A percentile compares a stretch with the other conserved stretches of the same genome.
Evolutionary conservation across 2,113 vertebrate species (phyloP).

Genomic region (Ranitomeya imitator): DNA sequence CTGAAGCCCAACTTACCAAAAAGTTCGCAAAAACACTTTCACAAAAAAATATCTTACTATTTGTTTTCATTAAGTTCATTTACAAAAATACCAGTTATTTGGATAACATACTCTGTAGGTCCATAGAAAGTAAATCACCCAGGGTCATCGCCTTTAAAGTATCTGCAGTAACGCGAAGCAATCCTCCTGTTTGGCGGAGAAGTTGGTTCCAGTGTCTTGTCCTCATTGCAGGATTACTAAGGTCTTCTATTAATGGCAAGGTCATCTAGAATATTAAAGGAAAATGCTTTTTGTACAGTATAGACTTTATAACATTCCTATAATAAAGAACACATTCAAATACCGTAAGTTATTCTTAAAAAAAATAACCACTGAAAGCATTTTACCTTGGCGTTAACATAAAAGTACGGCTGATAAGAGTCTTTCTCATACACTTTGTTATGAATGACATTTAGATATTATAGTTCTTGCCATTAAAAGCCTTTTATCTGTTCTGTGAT

Average conservation of each 20-base stretch:
- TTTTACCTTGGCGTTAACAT: no score
- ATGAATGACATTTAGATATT: no score
- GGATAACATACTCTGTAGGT: constrained; percentile 35
- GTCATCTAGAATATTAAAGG: constrained; percentile 39
- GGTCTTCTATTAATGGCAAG: constrained; percentile 54
- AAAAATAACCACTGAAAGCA: no score
- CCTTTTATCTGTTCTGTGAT: no score
- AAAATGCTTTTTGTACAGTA: neutral
- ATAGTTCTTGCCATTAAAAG: no score
- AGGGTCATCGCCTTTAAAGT: constrained; percentile 45
- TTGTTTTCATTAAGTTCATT: no score
- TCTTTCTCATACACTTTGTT: no score
- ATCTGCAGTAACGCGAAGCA: constrained; percentile 44
- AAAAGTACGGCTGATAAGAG: no score
- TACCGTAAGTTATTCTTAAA: no score
- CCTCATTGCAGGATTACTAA: constrained; percentile 52
- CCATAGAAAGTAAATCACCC: constrained; percentile 52
- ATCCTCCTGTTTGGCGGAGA: constrained; percentile 51
- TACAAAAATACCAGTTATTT: no score
- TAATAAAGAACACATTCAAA: neutral
- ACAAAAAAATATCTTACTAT: neutral
- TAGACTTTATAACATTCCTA: neutral
- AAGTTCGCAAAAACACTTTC: neutral
- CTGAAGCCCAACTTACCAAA: no score
- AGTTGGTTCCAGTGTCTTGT: constrained; percentile 58